Percentiles rank a stretch among this genome's conserved stretches.
phyloP scores from a whole-genome alignment of 2,113 vertebrate species.

The Amphiprion percula region DNA sequence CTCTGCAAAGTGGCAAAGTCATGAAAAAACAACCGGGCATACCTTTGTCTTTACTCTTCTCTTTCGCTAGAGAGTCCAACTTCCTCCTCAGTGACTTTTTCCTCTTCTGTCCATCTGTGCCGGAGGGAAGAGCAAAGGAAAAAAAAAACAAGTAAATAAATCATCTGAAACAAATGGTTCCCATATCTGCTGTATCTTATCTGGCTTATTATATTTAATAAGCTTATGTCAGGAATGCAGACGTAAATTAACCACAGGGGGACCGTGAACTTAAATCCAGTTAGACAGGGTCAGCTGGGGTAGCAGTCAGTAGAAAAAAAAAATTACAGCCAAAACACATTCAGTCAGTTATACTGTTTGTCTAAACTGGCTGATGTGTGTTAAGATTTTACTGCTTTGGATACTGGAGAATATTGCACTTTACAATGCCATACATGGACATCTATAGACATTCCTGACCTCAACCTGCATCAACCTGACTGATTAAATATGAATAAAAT shows the following conservation, averaged over 20 bases:
- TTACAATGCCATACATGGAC: background rate
- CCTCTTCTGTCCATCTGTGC: conserved; percentile 95
- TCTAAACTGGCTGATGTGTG: background rate
- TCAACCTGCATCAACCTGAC: background rate
- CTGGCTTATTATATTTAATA: conserved; percentile 54
- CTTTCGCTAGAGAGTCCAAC: conserved; percentile 94
- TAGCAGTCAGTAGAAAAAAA: conserved; percentile 32
- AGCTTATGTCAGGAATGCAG: conserved; percentile 64
- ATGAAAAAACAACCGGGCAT: conserved; percentile 47
- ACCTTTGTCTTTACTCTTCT: conserved; percentile 98
- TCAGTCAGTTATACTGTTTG: conserved; percentile 4
- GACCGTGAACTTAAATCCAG: conserved; percentile 38
- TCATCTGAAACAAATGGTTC: conserved; percentile 52
- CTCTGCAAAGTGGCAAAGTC: background rate
- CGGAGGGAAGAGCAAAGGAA: conserved; percentile 40
- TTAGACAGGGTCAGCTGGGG: conserved; percentile 35
- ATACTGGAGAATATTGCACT: background rate
- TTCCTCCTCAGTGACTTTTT: conserved; percentile 97
- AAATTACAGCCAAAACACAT: conserved; percentile 4
- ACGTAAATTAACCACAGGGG: conserved; percentile 43
- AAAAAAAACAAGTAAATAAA: conserved; percentile 51
- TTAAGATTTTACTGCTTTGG: background rate
- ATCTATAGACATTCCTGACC: background rate
- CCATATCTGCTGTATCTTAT: conserved; percentile 50
- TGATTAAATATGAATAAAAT: background rate